phyloP scores from a whole-genome alignment of 2,888 invertebrate species.

The Terebella lapidaria region DNA sequence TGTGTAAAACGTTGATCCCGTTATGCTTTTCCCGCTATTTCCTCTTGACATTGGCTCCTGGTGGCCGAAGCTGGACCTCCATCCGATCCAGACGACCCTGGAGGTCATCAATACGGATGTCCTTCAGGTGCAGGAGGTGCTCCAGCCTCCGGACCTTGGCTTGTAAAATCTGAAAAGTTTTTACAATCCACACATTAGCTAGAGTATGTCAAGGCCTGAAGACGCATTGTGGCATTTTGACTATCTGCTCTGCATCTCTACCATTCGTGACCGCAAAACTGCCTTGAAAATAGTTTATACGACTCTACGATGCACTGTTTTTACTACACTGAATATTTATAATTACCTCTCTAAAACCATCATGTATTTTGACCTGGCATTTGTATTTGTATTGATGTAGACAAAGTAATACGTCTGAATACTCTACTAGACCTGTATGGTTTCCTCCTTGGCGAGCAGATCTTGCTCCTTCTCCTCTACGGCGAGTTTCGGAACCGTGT shows the following conservation, averaged over 20 bases:
- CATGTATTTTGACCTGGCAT: too few species aligned
- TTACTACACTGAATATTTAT: too few species aligned
- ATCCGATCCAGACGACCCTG: constrained; percentile 28
- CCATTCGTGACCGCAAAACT: too few species aligned
- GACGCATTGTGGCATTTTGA: too few species aligned
- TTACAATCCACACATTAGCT: neutral
- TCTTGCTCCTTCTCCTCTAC: constrained; percentile 50
- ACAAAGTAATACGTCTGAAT: too few species aligned
- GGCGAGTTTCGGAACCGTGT: constrained; percentile 17
- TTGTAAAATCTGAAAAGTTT: constrained; percentile 43
- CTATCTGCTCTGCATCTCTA: too few species aligned
- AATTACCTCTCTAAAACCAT: too few species aligned
- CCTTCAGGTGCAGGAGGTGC: constrained; percentile 49
- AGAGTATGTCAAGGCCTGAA: neutral
- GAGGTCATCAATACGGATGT: constrained; percentile 48
- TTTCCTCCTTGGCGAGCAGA: constrained; percentile 49
- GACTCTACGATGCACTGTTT: too few species aligned
- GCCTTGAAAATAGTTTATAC: too few species aligned
- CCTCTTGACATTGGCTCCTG: neutral
- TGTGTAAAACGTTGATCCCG: too few species aligned
- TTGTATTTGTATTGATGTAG: too few species aligned
- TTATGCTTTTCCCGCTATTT: too few species aligned
- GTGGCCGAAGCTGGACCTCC: neutral
- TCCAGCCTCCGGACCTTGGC: constrained; percentile 49
- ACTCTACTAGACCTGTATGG: constrained; percentile 47